phyloP scores from a whole-genome alignment of 2,797 vertebrate species.

The Philypnodon macrostomus region DNA sequence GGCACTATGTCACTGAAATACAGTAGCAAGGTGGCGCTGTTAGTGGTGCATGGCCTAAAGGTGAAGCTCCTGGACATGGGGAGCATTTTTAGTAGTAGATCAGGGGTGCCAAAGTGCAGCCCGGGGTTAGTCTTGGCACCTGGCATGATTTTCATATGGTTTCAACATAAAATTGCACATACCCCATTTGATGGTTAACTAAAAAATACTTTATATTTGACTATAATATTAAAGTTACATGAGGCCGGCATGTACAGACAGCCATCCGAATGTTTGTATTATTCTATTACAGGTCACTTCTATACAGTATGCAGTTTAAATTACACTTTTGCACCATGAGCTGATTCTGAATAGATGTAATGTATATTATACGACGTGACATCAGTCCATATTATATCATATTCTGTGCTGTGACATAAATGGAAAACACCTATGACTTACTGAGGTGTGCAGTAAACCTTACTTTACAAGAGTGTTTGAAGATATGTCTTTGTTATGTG shows the following conservation, averaged over 20 bases:
- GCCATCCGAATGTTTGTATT: too few species aligned
- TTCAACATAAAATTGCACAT: too few species aligned
- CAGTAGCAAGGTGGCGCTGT: constrained; percentile 17
- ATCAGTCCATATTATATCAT: neutral
- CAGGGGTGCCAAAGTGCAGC: neutral
- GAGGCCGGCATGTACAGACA: too few species aligned
- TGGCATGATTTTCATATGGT: too few species aligned
- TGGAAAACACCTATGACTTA: neutral
- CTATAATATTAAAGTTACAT: too few species aligned
- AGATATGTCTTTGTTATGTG: too few species aligned
- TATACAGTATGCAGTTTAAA: neutral
- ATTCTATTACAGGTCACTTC: neutral
- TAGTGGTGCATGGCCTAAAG: constrained; percentile 30
- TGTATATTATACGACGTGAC: neutral
- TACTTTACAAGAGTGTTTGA: too few species aligned
- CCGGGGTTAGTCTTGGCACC: too few species aligned
- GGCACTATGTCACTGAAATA: constrained; percentile 47
- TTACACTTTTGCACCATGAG: neutral
- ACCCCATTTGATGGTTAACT: too few species aligned
- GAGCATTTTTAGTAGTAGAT: constrained; percentile 22
- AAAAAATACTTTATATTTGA: too few species aligned
- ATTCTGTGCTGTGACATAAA: too few species aligned
- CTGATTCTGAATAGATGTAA: neutral
- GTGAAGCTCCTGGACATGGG: constrained; percentile 18
- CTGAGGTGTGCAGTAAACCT: too few species aligned